A percentile compares a stretch with the other conserved stretches of the same genome.
These are phyloP conservation scores for Agrenia bidenticulata DNA, from an alignment of 2,888 invertebrate species.

Conservation along the genomic window DNA sequence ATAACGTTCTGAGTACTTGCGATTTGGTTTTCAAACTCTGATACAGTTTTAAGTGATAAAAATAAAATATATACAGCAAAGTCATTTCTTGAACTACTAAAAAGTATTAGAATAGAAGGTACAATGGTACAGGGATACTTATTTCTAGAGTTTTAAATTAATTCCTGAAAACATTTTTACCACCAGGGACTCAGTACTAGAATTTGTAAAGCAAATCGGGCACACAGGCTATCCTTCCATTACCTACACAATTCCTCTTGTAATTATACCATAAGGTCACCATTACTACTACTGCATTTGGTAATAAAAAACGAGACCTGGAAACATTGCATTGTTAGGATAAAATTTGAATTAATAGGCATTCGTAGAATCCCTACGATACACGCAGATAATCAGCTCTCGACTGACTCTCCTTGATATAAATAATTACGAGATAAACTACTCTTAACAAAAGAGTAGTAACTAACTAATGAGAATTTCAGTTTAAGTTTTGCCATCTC, in stretches of 20 bases:
- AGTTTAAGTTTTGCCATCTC: constrained; percentile 39
- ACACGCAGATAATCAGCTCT: background rate
- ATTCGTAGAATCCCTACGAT: no score
- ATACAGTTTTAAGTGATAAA: no score
- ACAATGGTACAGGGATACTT: no score
- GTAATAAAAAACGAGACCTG: background rate
- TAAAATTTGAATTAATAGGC: no score
- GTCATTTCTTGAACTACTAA: no score
- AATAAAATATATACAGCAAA: no score
- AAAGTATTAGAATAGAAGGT: no score
- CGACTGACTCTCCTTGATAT: constrained; percentile 10
- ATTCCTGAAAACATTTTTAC: constrained; percentile 2
- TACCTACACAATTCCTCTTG: background rate
- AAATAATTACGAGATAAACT: constrained; percentile 11
- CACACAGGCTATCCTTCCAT: background rate
- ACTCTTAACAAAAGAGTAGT: background rate
- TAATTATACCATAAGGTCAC: background rate
- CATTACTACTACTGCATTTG: background rate
- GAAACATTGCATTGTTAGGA: background rate
- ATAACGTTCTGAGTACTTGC: no score
- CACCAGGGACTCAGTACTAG: constrained; percentile 15
- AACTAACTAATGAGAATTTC: constrained; percentile 3
- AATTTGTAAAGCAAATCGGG: constrained; percentile 11
- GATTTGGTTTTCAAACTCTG: no score
- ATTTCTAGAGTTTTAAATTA: background rate